These are phyloP conservation scores for Synergus gifuensis DNA, from an alignment of 2,888 invertebrate species.

Conservation along the genomic window DNA sequence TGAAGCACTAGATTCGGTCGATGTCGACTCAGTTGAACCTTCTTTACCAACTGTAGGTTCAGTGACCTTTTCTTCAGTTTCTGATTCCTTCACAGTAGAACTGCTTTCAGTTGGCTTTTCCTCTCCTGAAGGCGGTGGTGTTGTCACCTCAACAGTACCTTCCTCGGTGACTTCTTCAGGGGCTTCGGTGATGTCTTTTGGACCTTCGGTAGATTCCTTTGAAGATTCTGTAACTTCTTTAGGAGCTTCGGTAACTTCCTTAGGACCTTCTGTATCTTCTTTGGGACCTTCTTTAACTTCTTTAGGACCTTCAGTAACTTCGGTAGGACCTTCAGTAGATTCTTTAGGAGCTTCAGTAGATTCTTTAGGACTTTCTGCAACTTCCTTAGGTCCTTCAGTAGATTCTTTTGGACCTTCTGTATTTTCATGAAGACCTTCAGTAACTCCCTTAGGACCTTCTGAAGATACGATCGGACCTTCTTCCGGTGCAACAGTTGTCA, in stretches of 20 bases:
- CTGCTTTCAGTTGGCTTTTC: not conserved
- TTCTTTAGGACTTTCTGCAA: conserved; percentile 33
- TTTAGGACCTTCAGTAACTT: conserved; percentile 29
- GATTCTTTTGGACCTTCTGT: not conserved
- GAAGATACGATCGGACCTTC: conserved; percentile 46
- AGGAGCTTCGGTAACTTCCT: conserved; percentile 38
- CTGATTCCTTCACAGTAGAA: not conserved
- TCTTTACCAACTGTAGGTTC: conserved; percentile 44
- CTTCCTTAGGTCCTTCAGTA: not conserved
- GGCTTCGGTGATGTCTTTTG: conserved; percentile 27
- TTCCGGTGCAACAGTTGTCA: conserved; percentile 44
- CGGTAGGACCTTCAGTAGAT: conserved; percentile 48
- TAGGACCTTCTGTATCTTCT: conserved; percentile 40
- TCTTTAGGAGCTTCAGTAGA: conserved; percentile 18
- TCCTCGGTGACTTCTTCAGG: conserved; percentile 43
- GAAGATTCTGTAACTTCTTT: conserved; percentile 35
- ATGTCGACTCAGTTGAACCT: conserved; percentile 44
- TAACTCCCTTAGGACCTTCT: conserved; percentile 43
- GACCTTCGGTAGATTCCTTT: conserved; percentile 38
- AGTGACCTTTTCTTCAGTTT: conserved; percentile 24
- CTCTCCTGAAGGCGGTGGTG: conserved; percentile 18
- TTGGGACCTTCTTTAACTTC: not conserved
- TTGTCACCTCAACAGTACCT: conserved; percentile 44
- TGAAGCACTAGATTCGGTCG: conserved; percentile 44
- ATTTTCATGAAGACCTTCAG: conserved; percentile 13